Evolutionary conservation across 2,888 invertebrate species (phyloP).

Genomic region (Dasypolia templi): DNA sequence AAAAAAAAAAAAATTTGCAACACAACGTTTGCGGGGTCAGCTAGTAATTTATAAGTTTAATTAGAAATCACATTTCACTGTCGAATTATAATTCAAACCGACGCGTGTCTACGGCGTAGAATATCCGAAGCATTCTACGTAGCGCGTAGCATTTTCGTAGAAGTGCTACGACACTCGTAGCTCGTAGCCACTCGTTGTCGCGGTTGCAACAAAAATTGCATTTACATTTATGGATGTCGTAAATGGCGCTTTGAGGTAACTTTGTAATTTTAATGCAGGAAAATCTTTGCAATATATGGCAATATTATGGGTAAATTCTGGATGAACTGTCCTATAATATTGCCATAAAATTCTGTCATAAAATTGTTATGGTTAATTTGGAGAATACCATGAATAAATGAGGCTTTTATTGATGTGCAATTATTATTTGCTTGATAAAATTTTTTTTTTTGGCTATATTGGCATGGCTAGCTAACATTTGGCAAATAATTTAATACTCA

Average conservation of each 20-base stretch:
- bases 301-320: conserved; percentile 19
- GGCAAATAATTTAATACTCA: too few species aligned
- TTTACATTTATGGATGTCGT: conserved; percentile 47
- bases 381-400: too few species aligned
- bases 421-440: too few species aligned
- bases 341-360: conserved; percentile 30
- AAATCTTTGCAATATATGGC: conserved; percentile 28
- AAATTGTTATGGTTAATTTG: conserved; percentile 26
- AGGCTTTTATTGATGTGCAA: too few species aligned
- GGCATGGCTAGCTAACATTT: too few species aligned
- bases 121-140: conserved; percentile 29
- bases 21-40: too few species aligned
- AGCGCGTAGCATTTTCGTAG: conserved; percentile 54
- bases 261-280: conserved; percentile 46
- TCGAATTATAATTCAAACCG: background rate
- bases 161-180: conserved; percentile 52
- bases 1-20: too few species aligned
- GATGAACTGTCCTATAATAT: conserved; percentile 17
- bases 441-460: too few species aligned
- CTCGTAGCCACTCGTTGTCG: conserved; percentile 47
- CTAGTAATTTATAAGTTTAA: conserved; percentile 11
- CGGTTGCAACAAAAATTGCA: conserved; percentile 54
- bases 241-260: conserved; percentile 38
- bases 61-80: background rate
- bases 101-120: conserved; percentile 20